A percentile compares a stretch with the other conserved stretches of the same genome.
These are phyloP conservation scores for Perizoma flavofasciatum DNA, from an alignment of 2,888 invertebrate genomes.

Conservation along the genomic window DNA sequence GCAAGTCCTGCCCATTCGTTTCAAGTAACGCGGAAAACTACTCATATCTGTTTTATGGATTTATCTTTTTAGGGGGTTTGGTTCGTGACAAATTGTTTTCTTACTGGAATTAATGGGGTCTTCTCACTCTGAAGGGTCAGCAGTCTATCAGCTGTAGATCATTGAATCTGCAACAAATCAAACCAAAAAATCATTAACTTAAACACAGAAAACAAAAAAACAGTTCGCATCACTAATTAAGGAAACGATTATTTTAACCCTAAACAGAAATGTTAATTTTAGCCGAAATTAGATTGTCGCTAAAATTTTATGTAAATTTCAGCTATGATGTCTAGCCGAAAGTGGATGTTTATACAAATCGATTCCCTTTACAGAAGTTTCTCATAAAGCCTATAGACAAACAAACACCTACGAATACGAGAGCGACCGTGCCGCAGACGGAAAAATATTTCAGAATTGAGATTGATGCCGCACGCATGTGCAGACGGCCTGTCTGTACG, in stretches of 20 bases:
- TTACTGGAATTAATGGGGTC: constrained; percentile 30
- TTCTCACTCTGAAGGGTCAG: constrained; percentile 21
- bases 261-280: constrained; percentile 13
- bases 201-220: not conserved
- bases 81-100: constrained; percentile 31
- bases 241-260: constrained; percentile 9
- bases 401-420: constrained; percentile 28
- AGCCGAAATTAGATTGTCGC: constrained; percentile 11
- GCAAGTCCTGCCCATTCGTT: constrained; percentile 62
- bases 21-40: constrained; percentile 61
- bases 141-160: constrained; percentile 14
- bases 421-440: constrained; percentile 60
- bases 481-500: constrained; percentile 80
- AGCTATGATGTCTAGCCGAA: constrained; percentile 27
- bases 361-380: constrained; percentile 23
- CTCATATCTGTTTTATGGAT: constrained; percentile 35
- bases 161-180: constrained; percentile 15
- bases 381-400: constrained; percentile 29
- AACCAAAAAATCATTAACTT: constrained; percentile 2
- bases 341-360: constrained; percentile 31
- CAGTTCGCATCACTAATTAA: constrained; percentile 1
- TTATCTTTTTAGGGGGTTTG: constrained; percentile 31
- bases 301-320: constrained; percentile 24
- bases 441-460: constrained; percentile 83
- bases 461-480: constrained; percentile 83